Evolutionary conservation across 2,888 invertebrate genomes (phyloP), one percentile per base, ranked within the genome.

Genomic region (Drosophila kambysellisi): DNA sequence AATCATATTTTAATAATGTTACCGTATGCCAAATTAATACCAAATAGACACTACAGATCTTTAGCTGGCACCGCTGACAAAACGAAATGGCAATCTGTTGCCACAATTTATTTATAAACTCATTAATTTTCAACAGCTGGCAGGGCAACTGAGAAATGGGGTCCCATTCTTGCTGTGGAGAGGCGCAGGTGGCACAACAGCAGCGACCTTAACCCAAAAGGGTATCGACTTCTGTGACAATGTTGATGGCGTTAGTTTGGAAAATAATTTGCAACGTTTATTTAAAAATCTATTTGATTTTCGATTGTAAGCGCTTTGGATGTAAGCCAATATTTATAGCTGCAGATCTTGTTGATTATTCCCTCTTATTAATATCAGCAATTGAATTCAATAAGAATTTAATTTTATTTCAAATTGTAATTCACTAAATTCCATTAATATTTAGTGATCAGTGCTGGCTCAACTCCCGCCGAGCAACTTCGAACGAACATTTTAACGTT

Each of bases 1-100:
- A 79, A 81, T 74, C 67, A 76, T 81, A 74, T 74, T 83, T 74
- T 73, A 66, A 68, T 68, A 82, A 60, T 68, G 58, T 59, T 61
- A 53, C 52, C 52, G 43, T 60, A 60, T 75, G 65, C 65, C 65
- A 70, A 71, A 67, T 75, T 73, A 79, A 86, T 74, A 70, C 50
- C 46, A 66, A 70, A 73, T 67, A 66, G 62, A 69, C 65, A 74
- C 60, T 71, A 63, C 57, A 68, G 66, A 76, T 74, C 59, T 68
- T 76, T 68, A 75, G 62, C 65, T 48, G 25, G 6, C 30, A 17
- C 12, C 25, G 46, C 33, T 39, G 15, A 54, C 60, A 58, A 60
- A 63, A 68, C 41, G 63, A 61, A 65, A 62, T 51, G 62, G 35
- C 74, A 73, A 73, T 58, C 68, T 82, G 70, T 61, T 70, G 63